Percentiles rank a stretch among this genome's conserved stretches.
Conservation (phyloP, 1,140 invertebrate genomes). For the Periplaneta americana region DNA sequence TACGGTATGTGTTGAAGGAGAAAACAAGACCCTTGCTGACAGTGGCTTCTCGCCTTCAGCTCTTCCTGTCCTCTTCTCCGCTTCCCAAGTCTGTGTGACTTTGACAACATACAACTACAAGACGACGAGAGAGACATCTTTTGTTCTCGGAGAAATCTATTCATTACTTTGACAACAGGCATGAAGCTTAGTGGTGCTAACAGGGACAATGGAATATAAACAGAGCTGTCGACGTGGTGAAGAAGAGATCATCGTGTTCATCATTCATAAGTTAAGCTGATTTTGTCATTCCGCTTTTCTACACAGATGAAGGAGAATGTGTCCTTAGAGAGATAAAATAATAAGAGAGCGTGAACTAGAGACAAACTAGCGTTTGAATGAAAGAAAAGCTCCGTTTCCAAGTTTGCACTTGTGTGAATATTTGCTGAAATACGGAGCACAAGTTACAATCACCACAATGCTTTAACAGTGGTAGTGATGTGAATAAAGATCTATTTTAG, state of each 20-base stretch:
- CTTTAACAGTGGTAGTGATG: too few species aligned
- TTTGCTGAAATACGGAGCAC: too few species aligned
- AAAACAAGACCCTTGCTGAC: neutral
- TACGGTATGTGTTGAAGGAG: too few species aligned
- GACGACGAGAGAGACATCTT: neutral
- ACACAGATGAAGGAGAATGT: neutral
- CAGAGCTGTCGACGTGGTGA: neutral
- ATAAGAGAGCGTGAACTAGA: neutral
- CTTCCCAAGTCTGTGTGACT: neutral
- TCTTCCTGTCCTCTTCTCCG: neutral
- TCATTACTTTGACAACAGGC: neutral
- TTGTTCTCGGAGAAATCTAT: neutral
- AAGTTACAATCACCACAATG: too few species aligned
- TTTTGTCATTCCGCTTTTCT: neutral
- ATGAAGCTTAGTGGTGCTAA: neutral
- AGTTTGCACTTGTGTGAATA: neutral
- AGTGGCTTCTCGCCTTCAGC: neutral
- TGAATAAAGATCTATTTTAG: too few species aligned
- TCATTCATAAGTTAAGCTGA: neutral
- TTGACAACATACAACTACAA: neutral
- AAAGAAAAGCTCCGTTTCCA: neutral
- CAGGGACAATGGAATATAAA: neutral
- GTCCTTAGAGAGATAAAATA: neutral
- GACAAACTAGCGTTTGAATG: neutral
- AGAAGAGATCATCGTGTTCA: neutral